Percentiles rank a stretch among this genome's conserved stretches.
phyloP scores from a whole-genome alignment of 1,140 invertebrate genomes.

The Saccostrea echinata region DNA sequence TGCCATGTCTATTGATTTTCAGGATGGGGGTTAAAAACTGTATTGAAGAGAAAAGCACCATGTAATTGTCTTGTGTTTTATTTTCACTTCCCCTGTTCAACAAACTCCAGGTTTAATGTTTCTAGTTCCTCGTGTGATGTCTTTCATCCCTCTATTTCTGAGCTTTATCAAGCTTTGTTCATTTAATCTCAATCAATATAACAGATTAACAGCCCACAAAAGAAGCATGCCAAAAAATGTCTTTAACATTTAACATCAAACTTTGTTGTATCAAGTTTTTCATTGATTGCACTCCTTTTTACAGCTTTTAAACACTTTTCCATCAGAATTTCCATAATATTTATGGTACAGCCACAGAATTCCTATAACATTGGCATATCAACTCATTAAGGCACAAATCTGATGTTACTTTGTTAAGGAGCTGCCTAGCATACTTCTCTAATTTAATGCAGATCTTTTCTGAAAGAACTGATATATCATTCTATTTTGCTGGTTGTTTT shows the following conservation, averaged over 20 bases:
- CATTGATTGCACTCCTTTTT: not conserved
- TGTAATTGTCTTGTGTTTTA: not conserved
- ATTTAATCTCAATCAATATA: slow-evolving; percentile 13
- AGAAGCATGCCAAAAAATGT: not conserved
- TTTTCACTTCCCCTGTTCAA: not conserved
- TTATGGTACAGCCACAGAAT: not conserved
- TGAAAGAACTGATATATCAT: not conserved
- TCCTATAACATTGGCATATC: not conserved
- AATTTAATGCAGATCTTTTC: slow-evolving; percentile 17
- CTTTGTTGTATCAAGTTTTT: not conserved
- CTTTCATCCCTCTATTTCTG: not conserved
- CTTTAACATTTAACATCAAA: slow-evolving; percentile 8
- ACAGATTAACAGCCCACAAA: not conserved
- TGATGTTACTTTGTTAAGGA: not conserved
- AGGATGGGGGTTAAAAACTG: no score
- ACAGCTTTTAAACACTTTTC: not conserved
- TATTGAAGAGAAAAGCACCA: not conserved
- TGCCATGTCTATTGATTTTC: no score
- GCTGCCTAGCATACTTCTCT: not conserved
- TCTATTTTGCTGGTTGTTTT: not conserved
- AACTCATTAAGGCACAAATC: not conserved
- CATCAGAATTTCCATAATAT: not conserved
- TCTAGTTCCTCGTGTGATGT: not conserved
- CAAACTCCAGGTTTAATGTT: not conserved
- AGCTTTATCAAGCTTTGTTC: not conserved